Evolutionary conservation across 1,140 invertebrate genomes (phyloP).

Genomic region (Sycophaga agraensis): DNA sequence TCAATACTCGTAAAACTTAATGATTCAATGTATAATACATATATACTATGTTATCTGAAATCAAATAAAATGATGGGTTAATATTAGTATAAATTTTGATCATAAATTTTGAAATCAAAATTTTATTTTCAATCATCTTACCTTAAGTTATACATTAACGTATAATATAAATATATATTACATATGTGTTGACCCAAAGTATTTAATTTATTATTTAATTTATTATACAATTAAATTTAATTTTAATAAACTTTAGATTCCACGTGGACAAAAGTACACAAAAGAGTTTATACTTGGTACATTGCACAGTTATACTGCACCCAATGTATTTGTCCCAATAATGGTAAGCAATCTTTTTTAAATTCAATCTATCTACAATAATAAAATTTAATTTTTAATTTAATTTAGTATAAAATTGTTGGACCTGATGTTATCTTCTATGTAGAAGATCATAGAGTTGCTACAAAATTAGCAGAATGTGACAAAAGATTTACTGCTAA

Average conservation of each 20-base stretch:
- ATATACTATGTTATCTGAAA: too few species aligned
- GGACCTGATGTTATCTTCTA: slow-evolving; percentile 67
- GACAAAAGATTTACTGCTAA: slow-evolving; percentile 66
- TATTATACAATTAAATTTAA: not conserved
- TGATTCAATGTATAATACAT: too few species aligned
- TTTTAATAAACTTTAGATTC: slow-evolving; percentile 61
- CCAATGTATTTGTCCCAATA: slow-evolving; percentile 66
- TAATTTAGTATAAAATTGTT: slow-evolving; percentile 53
- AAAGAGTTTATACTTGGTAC: slow-evolving; percentile 67
- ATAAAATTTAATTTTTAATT: slow-evolving; percentile 24
- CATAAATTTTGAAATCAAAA: not conserved
- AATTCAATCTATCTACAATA: not conserved
- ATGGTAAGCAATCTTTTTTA: slow-evolving; percentile 50
- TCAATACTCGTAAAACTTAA: too few species aligned
- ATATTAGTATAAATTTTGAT: not conserved
- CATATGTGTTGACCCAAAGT: too few species aligned
- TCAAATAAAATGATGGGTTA: too few species aligned
- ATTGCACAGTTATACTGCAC: slow-evolving; percentile 63
- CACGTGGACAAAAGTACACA: slow-evolving; percentile 72
- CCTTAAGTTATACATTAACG: not conserved
- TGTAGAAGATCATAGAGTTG: slow-evolving; percentile 69
- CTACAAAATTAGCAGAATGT: slow-evolving; percentile 63
- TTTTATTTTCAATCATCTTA: not conserved
- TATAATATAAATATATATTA: not conserved
- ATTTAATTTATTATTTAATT: not conserved